Evolutionary conservation across 2,888 invertebrate genomes (phyloP).

Genomic region (Rhodophaea formosa): DNA sequence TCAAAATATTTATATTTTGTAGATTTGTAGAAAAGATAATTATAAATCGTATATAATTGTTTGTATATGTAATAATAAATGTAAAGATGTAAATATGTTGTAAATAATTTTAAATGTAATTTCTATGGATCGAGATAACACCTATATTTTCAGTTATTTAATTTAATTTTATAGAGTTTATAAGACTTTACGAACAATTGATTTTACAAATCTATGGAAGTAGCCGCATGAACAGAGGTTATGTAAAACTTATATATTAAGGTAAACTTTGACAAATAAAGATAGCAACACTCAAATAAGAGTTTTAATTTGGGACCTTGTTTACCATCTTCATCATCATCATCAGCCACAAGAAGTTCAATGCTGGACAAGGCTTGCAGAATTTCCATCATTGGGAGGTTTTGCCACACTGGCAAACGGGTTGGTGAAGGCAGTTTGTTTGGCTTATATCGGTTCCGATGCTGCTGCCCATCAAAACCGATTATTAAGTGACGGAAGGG

Average conservation of each 20-base stretch:
- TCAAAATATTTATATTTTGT: constrained; percentile 8
- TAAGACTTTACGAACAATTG: constrained; percentile 31
- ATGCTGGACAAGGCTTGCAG: too few relatives aligned
- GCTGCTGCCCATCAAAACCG: too few relatives aligned
- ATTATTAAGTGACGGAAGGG: too few relatives aligned
- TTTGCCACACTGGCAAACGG: too few relatives aligned
- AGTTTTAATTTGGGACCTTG: constrained; percentile 34
- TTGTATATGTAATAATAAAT: constrained; percentile 16
- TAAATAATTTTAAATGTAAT: constrained; percentile 34
- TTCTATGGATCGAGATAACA: constrained; percentile 29
- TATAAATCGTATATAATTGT: constrained; percentile 7
- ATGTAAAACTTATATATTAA: constrained; percentile 48
- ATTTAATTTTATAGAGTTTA: constrained; percentile 29
- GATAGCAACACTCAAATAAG: constrained; percentile 53
- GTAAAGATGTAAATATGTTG: constrained; percentile 33
- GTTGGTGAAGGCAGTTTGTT: too few relatives aligned
- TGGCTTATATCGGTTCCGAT: too few relatives aligned
- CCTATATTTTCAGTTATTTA: constrained; percentile 23
- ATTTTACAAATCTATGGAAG: constrained; percentile 31
- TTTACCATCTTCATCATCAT: background rate
- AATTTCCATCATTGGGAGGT: too few relatives aligned
- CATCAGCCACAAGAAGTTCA: too few relatives aligned
- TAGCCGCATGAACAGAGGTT: constrained; percentile 39
- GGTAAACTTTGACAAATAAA: constrained; percentile 78
- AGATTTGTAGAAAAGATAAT: constrained; percentile 6